phyloP scores from a whole-genome alignment of 2,797 vertebrate species.

The Otolemur crassicaudatus region DNA sequence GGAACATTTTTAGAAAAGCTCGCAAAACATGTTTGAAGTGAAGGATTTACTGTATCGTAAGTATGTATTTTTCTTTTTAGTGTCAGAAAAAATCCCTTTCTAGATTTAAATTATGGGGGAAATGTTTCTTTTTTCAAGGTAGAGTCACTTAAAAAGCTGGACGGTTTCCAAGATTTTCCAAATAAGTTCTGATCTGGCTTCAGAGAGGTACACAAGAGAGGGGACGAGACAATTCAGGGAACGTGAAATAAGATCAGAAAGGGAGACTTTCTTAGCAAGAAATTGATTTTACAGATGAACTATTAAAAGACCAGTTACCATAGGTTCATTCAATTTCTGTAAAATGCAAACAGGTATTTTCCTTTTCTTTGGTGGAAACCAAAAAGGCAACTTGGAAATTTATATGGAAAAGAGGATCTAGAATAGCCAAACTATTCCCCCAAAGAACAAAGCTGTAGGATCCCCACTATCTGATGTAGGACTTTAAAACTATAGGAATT shows the following conservation, averaged over 20 bases:
- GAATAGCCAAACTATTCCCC: neutral
- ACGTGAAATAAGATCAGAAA: constrained; percentile 55
- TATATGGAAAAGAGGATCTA: neutral
- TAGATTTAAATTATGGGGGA: constrained; percentile 62
- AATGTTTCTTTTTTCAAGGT: constrained; percentile 47
- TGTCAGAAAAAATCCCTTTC: constrained; percentile 64
- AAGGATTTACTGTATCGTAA: constrained; percentile 59
- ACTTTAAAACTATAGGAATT: neutral
- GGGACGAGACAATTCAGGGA: constrained; percentile 45
- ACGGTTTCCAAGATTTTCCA: constrained; percentile 70
- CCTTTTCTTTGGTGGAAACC: neutral
- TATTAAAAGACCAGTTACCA: constrained; percentile 4
- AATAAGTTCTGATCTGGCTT: constrained; percentile 73
- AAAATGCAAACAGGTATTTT: neutral
- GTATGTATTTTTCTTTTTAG: constrained; percentile 39
- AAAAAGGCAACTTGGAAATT: constrained; percentile 53
- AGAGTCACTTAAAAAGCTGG: constrained; percentile 73
- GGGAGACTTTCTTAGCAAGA: constrained; percentile 57
- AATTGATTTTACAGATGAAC: constrained; percentile 58
- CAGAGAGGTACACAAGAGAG: constrained; percentile 28
- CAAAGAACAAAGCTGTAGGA: neutral
- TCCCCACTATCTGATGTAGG: neutral
- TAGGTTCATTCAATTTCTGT: neutral
- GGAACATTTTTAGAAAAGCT: neutral
- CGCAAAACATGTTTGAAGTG: constrained; percentile 59